Evolutionary conservation across 2,113 vertebrate genomes (phyloP), one percentile per base, ranked within the genome.

Genomic region (Hipposideros armiger): DNA sequence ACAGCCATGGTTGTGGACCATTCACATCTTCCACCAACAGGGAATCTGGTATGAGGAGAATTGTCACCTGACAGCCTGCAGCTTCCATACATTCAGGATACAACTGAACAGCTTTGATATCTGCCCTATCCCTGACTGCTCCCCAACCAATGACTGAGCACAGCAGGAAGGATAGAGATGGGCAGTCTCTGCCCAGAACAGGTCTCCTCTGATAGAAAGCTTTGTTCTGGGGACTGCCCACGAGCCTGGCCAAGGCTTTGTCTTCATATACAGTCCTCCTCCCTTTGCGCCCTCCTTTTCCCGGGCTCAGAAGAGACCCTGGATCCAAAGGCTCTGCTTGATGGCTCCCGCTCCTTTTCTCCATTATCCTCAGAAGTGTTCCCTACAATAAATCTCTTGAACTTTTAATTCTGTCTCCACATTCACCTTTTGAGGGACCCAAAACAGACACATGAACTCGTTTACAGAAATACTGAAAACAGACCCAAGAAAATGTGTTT

Each of bases 391-490:
- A 72, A 45, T 60, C 3, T 72, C 4, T 81, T 72, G 22, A 28
- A 52, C 24, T 84, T 72, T 83, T 83, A 72, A 52, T 60, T 90
- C 11, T 78, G 16, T 66, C 20, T n/a, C 93, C 66, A 36, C 19
- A 73, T 60, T 3, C 66, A 40, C 6, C 56, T 90, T 67, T 91
- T 86, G 42, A 10, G 42, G 24, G 14, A 86, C 22, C 7, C 54
- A 67, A 67, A 50, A 64, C 0, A 47, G 45, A 62, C 4, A 72
- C 4, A 54, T 78, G 30, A 86, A 36, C 6, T 78, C 13, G 17
- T 66, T 85, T 82, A 86, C n/a, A 60, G 80, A 90, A 95, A n/a
- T 45, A 58, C 5, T 69, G n/a, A 78, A 78, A 62, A 45, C 16
- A 87, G 7, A 47, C 15, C 3, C n/a, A 19, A 94, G 7, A 13